These are phyloP conservation scores for Galemys pyrenaicus DNA, from an alignment of 2,113 vertebrate species.

Conservation along the genomic window DNA sequence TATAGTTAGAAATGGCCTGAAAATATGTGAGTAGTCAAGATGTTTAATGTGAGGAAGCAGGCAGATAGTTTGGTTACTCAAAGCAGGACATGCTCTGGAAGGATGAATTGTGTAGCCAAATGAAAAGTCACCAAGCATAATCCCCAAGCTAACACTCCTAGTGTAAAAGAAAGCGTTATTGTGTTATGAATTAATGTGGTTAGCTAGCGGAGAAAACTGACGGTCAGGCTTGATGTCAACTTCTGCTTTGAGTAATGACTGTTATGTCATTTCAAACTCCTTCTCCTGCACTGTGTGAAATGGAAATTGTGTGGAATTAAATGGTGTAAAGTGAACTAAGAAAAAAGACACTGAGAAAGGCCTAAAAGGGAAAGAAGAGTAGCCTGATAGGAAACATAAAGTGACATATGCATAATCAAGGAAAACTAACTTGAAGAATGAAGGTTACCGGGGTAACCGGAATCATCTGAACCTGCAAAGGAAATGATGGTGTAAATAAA, in stretches of 20 bases:
- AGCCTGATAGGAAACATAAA: conserved; percentile 87
- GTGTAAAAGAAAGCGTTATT: conserved; percentile 90
- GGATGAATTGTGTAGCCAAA: conserved; percentile 92
- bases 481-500: conserved; percentile 92
- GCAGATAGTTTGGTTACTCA: conserved; percentile 94
- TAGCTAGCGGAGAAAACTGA: conserved; percentile 88
- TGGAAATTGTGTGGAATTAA: conserved; percentile 89
- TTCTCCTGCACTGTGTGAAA: conserved; percentile 90
- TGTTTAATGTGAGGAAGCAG: conserved; percentile 88
- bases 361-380: conserved; percentile 86
- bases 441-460: conserved; percentile 97
- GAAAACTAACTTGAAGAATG: conserved; percentile 97
- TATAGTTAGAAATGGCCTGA: conserved; percentile 86
- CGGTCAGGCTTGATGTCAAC: conserved; percentile 87
- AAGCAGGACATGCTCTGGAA: conserved; percentile 96
- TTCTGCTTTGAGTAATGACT: conserved; percentile 93
- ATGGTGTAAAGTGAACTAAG: conserved; percentile 87
- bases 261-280: conserved; percentile 90
- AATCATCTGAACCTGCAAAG: conserved; percentile 95
- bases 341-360: conserved; percentile 84
- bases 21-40: conserved; percentile 90
- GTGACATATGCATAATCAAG: conserved; percentile 94
- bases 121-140: conserved; percentile 91
- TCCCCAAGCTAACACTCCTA: conserved; percentile 91
- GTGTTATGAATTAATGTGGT: conserved; percentile 85